Percentiles rank a stretch among this genome's conserved stretches.
Evolutionary conservation across 2,888 invertebrate genomes (phyloP).

Genomic region (Molanna angustata): DNA sequence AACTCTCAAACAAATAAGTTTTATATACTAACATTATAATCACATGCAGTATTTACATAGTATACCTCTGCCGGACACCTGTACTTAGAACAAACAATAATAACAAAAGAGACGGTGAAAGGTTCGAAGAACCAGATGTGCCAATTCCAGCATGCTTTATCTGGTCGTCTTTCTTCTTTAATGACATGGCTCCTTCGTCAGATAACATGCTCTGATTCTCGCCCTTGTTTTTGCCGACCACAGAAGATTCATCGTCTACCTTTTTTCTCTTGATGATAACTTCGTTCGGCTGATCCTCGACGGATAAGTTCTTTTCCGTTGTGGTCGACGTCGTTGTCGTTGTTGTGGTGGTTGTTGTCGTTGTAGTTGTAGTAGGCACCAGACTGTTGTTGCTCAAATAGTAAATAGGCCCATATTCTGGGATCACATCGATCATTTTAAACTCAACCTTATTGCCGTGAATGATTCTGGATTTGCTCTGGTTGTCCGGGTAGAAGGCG

Average conservation of each 20-base stretch:
- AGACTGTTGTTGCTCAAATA: slow-evolving; percentile 71
- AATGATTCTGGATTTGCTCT: slow-evolving; percentile 57
- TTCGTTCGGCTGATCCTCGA: slow-evolving; percentile 40
- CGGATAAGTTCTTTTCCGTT: slow-evolving; percentile 50
- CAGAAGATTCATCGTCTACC: slow-evolving; percentile 34
- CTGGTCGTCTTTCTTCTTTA: slow-evolving; percentile 40
- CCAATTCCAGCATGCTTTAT: slow-evolving; percentile 26
- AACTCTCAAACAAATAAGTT: slow-evolving; percentile 7
- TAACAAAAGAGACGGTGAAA: slow-evolving; percentile 13
- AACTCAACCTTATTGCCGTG: slow-evolving; percentile 64
- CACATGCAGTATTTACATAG: slow-evolving; percentile 23
- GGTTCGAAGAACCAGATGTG: slow-evolving; percentile 13
- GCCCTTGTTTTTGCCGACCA: slow-evolving; percentile 37
- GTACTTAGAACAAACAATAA: slow-evolving; percentile 15
- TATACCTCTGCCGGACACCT: slow-evolving; percentile 18
- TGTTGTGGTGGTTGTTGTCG: slow-evolving; percentile 61
- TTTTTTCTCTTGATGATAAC: slow-evolving; percentile 33
- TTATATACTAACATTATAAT: slow-evolving; percentile 3
- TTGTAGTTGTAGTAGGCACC: slow-evolving; percentile 73
- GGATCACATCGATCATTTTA: slow-evolving; percentile 64
- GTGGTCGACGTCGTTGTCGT: slow-evolving; percentile 55
- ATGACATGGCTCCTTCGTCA: slow-evolving; percentile 41
- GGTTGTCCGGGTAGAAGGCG: slow-evolving; percentile 65
- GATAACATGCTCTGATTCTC: slow-evolving; percentile 46
- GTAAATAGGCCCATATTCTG: slow-evolving; percentile 74